These are phyloP conservation scores for Microctenopoma steveboyesi DNA, from an alignment of 2,797 vertebrate species.

Conservation along the genomic window DNA sequence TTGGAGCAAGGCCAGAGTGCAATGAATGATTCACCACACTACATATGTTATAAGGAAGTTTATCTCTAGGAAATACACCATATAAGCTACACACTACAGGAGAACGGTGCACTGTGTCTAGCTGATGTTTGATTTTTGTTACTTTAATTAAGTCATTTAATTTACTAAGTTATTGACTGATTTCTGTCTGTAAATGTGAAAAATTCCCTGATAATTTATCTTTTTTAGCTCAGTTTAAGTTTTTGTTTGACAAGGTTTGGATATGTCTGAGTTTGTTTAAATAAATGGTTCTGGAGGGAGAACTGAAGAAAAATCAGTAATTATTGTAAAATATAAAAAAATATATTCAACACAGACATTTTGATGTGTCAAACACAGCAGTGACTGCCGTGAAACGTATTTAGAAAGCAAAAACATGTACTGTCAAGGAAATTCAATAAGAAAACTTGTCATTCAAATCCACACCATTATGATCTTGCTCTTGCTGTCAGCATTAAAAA, in stretches of 20 bases:
- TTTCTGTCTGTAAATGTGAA: background rate
- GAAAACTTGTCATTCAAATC: conserved; percentile 3
- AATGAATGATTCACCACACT: conserved; percentile 2
- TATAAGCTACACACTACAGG: background rate
- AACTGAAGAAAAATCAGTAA: background rate
- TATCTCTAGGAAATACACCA: background rate
- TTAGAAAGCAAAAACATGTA: background rate
- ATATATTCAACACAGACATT: background rate
- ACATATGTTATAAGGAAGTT: background rate
- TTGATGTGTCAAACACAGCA: background rate
- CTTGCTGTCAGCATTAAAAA: background rate
- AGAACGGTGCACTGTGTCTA: background rate
- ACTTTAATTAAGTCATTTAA: no score
- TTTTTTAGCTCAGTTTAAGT: background rate
- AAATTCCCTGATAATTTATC: background rate
- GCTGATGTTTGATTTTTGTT: background rate
- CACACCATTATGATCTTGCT: background rate
- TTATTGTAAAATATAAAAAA: conserved; percentile 3
- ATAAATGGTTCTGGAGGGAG: background rate
- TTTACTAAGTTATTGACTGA: background rate
- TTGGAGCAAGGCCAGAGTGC: background rate
- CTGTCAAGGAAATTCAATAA: background rate
- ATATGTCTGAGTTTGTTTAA: background rate
- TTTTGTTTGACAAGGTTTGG: background rate
- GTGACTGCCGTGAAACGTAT: background rate